Evolutionary conservation across 2,797 vertebrate species (phyloP).

Genomic region (Spinus pinus): DNA sequence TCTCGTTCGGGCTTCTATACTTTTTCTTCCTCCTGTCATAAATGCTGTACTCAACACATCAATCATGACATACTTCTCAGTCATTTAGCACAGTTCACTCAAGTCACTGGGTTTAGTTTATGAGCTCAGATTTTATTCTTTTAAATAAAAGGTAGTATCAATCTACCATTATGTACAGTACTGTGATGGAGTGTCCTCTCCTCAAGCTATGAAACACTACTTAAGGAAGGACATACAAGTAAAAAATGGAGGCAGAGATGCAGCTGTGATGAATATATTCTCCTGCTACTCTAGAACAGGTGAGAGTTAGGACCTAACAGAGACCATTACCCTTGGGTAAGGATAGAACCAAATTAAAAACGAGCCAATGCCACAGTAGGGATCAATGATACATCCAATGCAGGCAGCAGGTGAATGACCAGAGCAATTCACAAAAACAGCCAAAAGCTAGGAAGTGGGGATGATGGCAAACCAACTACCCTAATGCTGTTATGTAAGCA

Average conservation of each 20-base stretch:
- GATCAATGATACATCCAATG: background rate
- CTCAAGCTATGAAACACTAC: background rate
- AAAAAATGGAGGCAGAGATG: background rate
- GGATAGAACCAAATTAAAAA: background rate
- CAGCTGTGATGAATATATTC: background rate
- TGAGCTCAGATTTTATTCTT: background rate
- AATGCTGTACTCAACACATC: background rate
- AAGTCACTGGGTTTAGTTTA: background rate
- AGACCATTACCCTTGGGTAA: background rate
- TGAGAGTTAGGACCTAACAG: background rate
- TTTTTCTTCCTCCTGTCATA: background rate
- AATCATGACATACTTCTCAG: background rate
- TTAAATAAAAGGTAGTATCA: background rate
- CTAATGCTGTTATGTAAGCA: background rate
- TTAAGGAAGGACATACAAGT: background rate
- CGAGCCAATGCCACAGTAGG: background rate
- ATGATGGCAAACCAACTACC: background rate
- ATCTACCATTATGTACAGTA: background rate
- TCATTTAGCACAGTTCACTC: background rate
- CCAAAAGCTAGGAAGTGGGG: background rate
- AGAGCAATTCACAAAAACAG: background rate
- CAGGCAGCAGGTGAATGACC: background rate
- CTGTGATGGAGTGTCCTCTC: background rate
- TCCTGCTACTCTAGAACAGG: background rate
- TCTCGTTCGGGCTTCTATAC: background rate